A percentile compares a stretch with the other conserved stretches of the same genome.
phyloP scores from a whole-genome alignment of 2,888 invertebrate species.

The Cremastinae sp. region DNA sequence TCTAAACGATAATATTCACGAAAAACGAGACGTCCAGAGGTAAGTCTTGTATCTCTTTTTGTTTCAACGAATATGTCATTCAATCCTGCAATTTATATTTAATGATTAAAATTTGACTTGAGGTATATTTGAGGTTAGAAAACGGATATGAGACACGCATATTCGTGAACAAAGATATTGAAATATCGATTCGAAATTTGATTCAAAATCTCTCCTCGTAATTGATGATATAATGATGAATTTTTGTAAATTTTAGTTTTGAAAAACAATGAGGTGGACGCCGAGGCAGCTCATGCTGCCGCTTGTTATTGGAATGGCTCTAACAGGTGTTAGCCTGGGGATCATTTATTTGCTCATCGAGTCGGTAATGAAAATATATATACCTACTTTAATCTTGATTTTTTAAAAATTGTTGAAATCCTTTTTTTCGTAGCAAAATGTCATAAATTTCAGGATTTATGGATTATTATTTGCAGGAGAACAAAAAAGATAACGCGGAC shows the following conservation, averaged over 20 bases:
- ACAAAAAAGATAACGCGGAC: slow-evolving; percentile 69
- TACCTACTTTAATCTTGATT: not conserved
- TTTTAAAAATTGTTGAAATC: not conserved
- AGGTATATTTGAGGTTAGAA: slow-evolving; percentile 64
- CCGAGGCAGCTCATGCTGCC: slow-evolving; percentile 79
- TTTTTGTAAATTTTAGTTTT: slow-evolving; percentile 37
- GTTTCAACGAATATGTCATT: not conserved
- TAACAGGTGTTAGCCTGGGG: slow-evolving; percentile 87
- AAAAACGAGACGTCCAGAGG: slow-evolving; percentile 11
- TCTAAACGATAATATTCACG: slow-evolving; percentile 19
- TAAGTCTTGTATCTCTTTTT: slow-evolving; percentile 29
- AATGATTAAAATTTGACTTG: slow-evolving; percentile 28
- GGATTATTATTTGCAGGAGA: slow-evolving; percentile 76
- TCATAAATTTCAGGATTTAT: not conserved
- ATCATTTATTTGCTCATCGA: slow-evolving; percentile 86
- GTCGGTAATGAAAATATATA: slow-evolving; percentile 80
- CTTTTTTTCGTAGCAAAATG: not conserved
- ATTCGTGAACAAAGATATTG: slow-evolving; percentile 47
- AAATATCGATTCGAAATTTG: slow-evolving; percentile 7
- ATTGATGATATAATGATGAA: not conserved
- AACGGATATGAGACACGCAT: not conserved
- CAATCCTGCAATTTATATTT: too few relatives aligned
- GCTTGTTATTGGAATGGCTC: slow-evolving; percentile 84
- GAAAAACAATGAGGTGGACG: slow-evolving; percentile 68
- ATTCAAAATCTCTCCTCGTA: not conserved